phyloP scores from a whole-genome alignment of 2,113 vertebrate genomes.

The Mirounga angustirostris region DNA sequence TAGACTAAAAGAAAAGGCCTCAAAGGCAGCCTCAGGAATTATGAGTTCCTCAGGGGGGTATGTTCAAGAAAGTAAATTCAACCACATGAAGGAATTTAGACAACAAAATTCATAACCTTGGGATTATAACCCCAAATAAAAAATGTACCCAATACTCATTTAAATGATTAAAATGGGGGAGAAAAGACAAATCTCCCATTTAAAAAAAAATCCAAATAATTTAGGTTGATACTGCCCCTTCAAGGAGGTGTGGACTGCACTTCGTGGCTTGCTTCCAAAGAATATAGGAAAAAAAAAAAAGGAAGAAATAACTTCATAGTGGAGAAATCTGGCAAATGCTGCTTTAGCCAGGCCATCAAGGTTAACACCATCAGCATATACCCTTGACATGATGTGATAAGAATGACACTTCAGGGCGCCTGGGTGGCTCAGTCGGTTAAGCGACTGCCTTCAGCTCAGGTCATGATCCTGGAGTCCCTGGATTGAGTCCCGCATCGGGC shows the following conservation, averaged over 20 bases:
- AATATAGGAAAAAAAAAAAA: background rate
- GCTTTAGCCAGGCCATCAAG: background rate
- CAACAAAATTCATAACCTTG: background rate
- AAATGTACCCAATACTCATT: background rate
- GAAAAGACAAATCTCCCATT: background rate
- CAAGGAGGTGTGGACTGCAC: background rate
- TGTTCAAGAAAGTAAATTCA: constrained; percentile 1
- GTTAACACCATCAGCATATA: too few species aligned
- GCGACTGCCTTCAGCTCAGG: too few species aligned
- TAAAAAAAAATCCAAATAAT: background rate
- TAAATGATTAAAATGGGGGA: background rate
- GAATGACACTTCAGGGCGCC: background rate
- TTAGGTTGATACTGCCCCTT: background rate
- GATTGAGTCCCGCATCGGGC: too few species aligned
- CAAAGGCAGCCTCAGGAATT: background rate
- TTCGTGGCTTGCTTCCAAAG: background rate
- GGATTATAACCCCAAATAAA: background rate
- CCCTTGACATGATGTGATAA: background rate
- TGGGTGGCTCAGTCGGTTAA: too few species aligned
- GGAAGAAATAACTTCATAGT: background rate
- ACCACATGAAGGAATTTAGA: background rate
- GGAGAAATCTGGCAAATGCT: background rate
- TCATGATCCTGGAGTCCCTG: too few species aligned
- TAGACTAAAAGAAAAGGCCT: background rate
- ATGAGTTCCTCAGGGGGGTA: background rate